Conservation (phyloP, 2,113 vertebrate genomes). For the Neolamprologus hecqui region DNA sequence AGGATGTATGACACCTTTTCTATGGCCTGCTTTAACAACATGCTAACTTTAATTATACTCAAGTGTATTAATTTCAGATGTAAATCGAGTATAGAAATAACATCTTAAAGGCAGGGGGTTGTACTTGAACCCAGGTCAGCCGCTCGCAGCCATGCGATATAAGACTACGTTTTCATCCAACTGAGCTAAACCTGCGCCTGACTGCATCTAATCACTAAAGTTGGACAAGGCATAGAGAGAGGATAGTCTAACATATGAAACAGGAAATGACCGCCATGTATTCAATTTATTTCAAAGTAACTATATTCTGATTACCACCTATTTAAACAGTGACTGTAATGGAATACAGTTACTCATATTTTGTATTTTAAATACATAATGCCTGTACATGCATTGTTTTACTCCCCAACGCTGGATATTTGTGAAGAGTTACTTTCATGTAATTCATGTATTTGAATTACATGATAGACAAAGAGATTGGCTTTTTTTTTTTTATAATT, state of each 20-base stretch:
- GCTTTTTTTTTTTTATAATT: neutral
- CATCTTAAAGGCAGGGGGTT: neutral
- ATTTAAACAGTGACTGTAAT: accelerated
- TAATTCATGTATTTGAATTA: neutral
- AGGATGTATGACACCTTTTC: neutral
- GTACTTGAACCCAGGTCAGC: neutral
- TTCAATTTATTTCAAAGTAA: neutral
- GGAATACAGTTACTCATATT: neutral
- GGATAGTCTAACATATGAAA: neutral
- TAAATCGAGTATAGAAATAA: neutral
- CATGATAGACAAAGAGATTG: neutral
- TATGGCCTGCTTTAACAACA: neutral
- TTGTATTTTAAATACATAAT: accelerated
- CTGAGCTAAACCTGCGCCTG: neutral
- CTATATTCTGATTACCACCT: neutral
- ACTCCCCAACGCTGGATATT: neutral
- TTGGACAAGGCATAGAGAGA: neutral
- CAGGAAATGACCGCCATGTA: neutral
- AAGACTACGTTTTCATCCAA: neutral
- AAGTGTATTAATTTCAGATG: accelerated
- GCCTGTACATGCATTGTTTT: neutral
- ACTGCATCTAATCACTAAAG: neutral
- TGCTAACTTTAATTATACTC: accelerated
- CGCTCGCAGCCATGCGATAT: accelerated
- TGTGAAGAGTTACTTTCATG: neutral